These are phyloP conservation scores for Zoanthus sociatus DNA, from an alignment of 92 coral and sea anemone species.

Conservation along the genomic window DNA sequence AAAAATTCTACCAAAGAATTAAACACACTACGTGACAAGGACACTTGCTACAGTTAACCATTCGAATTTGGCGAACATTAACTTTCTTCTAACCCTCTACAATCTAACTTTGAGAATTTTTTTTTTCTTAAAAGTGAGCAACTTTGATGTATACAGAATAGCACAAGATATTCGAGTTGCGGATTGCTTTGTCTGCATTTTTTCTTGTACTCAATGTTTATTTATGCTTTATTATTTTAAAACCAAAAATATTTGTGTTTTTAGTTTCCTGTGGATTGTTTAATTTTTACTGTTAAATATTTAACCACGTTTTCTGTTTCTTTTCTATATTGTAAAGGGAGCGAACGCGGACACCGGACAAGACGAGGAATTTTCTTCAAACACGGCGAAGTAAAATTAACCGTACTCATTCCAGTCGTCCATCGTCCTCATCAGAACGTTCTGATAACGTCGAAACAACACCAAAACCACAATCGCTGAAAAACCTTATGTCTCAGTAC, in stretches of 20 bases:
- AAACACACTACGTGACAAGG: background rate
- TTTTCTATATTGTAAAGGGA: background rate
- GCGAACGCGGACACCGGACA: slow-evolving; percentile 16
- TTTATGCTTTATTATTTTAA: background rate
- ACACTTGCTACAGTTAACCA: background rate
- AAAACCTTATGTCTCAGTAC: slow-evolving; percentile 12
- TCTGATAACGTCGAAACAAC: background rate
- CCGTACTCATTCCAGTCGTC: background rate
- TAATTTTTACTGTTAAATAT: background rate
- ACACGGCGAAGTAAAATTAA: background rate
- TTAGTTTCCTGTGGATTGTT: background rate
- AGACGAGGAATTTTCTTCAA: background rate
- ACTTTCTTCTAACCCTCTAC: no score
- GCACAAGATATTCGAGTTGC: background rate
- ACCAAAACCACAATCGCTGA: slow-evolving; percentile 15
- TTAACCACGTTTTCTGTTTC: background rate
- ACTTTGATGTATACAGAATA: no score
- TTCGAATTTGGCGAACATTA: background rate
- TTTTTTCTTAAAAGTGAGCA: no score
- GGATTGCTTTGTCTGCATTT: background rate
- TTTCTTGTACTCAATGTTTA: background rate
- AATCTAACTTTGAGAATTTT: no score
- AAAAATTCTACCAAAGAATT: background rate
- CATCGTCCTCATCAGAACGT: background rate
- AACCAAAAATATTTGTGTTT: background rate